phyloP scores from a whole-genome alignment of 2,797 vertebrate species.

The Rhadinocentrus ornatus region DNA sequence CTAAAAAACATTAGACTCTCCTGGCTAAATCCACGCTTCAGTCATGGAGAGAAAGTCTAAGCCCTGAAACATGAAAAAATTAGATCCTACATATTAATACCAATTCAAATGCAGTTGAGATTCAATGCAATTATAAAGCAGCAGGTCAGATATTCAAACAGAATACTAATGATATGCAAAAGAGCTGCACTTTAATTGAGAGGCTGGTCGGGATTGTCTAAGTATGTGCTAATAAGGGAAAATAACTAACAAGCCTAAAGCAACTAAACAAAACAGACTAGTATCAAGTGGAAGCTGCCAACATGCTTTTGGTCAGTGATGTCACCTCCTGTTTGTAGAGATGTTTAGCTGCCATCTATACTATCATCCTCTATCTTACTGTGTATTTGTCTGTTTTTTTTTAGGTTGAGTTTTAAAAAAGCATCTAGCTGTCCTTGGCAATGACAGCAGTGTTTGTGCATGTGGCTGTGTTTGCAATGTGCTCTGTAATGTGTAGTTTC shows the following conservation, averaged over 20 bases:
- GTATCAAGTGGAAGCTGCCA: not conserved
- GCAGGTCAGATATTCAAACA: slow-evolving; percentile 28
- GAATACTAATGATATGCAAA: slow-evolving; percentile 54
- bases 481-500: slow-evolving; percentile 7
- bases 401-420: slow-evolving; percentile 17
- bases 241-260: slow-evolving; percentile 18
- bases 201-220: slow-evolving; percentile 7
- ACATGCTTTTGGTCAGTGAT: slow-evolving; percentile 1
- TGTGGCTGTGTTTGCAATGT: slow-evolving; percentile 30
- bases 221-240: slow-evolving; percentile 26
- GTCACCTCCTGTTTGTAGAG: not conserved
- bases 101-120: slow-evolving; percentile 7
- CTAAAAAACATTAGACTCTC: no score
- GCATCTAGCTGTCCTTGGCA: slow-evolving; percentile 25
- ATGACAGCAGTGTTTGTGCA: slow-evolving; percentile 23
- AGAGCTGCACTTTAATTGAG: slow-evolving; percentile 5
- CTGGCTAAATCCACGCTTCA: no score
- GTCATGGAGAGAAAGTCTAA: no score
- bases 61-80: no score
- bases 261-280: slow-evolving; percentile 32
- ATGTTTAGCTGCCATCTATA: not conserved
- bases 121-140: slow-evolving; percentile 18
- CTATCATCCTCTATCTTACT: not conserved
- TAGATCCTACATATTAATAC: not conserved
- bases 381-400: slow-evolving; percentile 4